Conservation (phyloP, 2,113 vertebrate genomes). For the Chionomys nivalis region DNA sequence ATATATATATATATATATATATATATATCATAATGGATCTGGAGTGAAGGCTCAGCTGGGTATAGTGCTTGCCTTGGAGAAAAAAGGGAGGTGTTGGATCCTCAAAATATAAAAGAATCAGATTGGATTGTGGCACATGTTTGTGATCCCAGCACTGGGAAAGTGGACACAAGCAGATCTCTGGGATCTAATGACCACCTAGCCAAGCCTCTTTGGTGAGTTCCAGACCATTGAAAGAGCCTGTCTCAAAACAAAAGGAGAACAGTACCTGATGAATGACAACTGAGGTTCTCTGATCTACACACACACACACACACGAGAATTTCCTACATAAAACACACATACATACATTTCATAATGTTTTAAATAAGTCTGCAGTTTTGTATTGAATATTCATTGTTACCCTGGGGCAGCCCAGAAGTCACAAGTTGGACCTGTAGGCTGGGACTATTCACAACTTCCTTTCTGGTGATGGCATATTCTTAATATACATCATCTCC, state of each 20-base stretch:
- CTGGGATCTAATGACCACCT: background rate
- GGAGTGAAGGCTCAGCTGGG: too few relatives aligned
- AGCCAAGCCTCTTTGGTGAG: background rate
- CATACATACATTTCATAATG: background rate
- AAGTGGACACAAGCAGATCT: background rate
- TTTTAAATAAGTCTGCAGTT: background rate
- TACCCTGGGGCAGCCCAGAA: background rate
- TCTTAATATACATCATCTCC: background rate
- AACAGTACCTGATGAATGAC: background rate
- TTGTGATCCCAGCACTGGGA: background rate
- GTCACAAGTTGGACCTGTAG: background rate
- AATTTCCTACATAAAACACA: background rate
- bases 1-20: too few relatives aligned
- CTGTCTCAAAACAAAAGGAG: background rate
- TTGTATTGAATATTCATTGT: background rate
- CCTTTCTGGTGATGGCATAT: background rate
- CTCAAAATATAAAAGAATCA: background rate
- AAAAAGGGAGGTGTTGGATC: background rate
- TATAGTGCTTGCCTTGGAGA: background rate
- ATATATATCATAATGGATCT: background rate
- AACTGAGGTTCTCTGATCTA: background rate
- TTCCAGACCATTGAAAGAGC: background rate
- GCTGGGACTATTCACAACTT: background rate
- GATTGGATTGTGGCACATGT: too few relatives aligned
- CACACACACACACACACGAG: background rate